These are phyloP conservation scores for Nothobranchius furzeri DNA, from an alignment of 2,113 vertebrate genomes.

Conservation along the genomic window DNA sequence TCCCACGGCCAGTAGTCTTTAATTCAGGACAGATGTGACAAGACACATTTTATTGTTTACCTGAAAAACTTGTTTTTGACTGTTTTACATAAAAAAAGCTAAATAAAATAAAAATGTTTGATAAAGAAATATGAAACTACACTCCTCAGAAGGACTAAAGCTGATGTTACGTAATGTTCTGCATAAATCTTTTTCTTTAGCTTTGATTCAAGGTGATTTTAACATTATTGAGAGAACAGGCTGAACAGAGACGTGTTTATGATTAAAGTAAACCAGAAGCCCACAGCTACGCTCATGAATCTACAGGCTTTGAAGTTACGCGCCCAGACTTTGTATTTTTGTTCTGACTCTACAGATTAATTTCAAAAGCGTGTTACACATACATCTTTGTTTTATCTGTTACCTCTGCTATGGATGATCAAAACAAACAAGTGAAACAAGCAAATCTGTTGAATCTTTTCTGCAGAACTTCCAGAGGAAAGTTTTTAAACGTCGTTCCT, in stretches of 20 bases:
- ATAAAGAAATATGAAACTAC: not conserved
- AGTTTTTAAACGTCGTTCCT: not conserved
- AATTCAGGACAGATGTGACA: slow-evolving; percentile 75
- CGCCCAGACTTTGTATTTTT: not conserved
- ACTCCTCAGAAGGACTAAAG: not conserved
- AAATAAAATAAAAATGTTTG: not conserved
- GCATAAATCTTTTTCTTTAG: not conserved
- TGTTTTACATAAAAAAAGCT: not conserved
- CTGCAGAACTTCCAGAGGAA: slow-evolving; percentile 4
- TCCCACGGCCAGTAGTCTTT: slow-evolving; percentile 62
- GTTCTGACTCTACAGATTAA: not conserved
- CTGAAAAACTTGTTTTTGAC: slow-evolving; percentile 6
- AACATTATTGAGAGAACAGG: slow-evolving; percentile 10
- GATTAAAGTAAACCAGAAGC: slow-evolving; percentile 3
- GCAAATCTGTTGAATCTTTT: not conserved
- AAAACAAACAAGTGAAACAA: slow-evolving; percentile 8
- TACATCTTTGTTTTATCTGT: not conserved
- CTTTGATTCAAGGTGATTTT: not conserved
- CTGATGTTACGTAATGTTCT: not conserved
- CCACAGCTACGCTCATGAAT: not conserved
- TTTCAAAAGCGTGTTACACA: slow-evolving; percentile 1
- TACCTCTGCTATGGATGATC: not conserved
- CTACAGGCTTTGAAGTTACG: not conserved
- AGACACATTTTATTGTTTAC: not conserved
- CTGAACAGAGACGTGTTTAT: not conserved